Base-by-base conservation (phyloP, 2,888 invertebrate species). In the Ichneumon xanthorius region DNA sequence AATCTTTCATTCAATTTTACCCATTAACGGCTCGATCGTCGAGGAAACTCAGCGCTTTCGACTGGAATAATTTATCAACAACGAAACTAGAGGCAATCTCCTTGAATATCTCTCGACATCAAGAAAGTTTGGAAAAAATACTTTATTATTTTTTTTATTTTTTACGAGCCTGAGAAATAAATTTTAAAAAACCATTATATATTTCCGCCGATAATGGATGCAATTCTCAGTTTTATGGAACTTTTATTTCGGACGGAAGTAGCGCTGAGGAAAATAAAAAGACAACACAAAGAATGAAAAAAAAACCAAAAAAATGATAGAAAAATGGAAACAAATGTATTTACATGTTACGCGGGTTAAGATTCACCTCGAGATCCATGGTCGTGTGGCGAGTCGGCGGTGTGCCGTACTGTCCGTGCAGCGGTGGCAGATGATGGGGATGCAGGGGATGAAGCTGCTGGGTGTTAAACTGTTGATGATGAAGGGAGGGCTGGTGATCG, bases 321-420 rank as follows among this genome's bases (percentile, higher is more conserved):
- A 85, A 72, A 85, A 80, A 84, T 61, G 22, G 26, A 82, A 80
- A 61, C 61, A 80, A 76, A 75, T 55, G 88, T 87, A 90, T 88
- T 88, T 88, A 89, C 85, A 88, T 88, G 88, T 89, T 87, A 87
- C 88, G 89, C 85, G 84, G 86, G 82, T 68, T 88, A 88, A 89
- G 85, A 91, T 94, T 95, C 95, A 97, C 97, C 96, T 97, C 97
- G 90, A 97, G 95, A 91, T 97, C 97, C 95, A 97, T 96, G 80
- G 96, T 96, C 89, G 96, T 95, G 88, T 93, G 93, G 53, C 93
- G 89, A 63, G 88, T 88, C 30, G 91, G 88, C 67, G 90, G 88
- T 95, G 91, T 90, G 94, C 94, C 95, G 95, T 96, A 93, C 92
- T 96, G 94, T 94, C 96, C 92, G 90, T 94, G 94, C 58, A 93